Conservation (phyloP, 2,113 vertebrate genomes). For the Eurystomus gularis region DNA sequence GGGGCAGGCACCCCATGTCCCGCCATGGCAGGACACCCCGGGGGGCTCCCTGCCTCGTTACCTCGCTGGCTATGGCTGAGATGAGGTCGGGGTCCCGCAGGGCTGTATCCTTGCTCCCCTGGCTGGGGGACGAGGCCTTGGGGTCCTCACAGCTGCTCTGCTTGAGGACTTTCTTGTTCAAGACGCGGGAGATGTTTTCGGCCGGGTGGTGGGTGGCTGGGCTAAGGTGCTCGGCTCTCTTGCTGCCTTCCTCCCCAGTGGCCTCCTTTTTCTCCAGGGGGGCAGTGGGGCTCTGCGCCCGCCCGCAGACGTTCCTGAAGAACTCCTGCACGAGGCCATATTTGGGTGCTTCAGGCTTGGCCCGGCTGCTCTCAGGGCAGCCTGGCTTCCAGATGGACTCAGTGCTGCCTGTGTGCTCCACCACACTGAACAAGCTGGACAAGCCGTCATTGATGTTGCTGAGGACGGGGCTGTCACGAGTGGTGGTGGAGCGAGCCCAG, state of each 20-base stretch:
- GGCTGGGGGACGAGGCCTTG: conserved; percentile 54
- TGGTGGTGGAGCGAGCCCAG: conserved; percentile 98
- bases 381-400: conserved; percentile 90
- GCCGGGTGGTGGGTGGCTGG: conserved; percentile 66
- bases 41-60: conserved; percentile 52
- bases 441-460: conserved; percentile 92
- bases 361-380: conserved; percentile 64
- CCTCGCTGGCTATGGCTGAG: conserved; percentile 77
- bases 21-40: background rate
- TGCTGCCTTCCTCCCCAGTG: conserved; percentile 76
- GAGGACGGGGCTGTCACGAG: conserved; percentile 93
- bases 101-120: conserved; percentile 69
- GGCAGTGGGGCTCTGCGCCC: conserved; percentile 73
- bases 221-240: conserved; percentile 72
- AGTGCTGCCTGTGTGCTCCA: conserved; percentile 89
- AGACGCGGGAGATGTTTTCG: conserved; percentile 82
- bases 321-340: conserved; percentile 92
- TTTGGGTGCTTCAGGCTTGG: conserved; percentile 80
- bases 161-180: conserved; percentile 90
- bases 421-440: conserved; percentile 95
- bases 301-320: conserved; percentile 86
- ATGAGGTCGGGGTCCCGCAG: conserved; percentile 69
- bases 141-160: conserved; percentile 81
- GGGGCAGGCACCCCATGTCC: background rate
- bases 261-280: conserved; percentile 70